phyloP scores from a whole-genome alignment of 2,113 vertebrate genomes.

The Seriola dumerili region DNA sequence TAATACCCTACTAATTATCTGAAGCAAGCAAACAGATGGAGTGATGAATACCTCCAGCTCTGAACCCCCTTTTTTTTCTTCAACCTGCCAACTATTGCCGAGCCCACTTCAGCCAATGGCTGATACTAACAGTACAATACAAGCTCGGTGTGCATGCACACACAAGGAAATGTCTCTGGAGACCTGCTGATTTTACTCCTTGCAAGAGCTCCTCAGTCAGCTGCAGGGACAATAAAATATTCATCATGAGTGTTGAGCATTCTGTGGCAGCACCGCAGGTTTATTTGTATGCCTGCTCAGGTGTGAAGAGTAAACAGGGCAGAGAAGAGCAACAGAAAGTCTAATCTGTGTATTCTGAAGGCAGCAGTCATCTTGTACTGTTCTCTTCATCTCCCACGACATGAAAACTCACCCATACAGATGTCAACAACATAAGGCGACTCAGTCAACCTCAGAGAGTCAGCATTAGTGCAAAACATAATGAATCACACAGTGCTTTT shows the following conservation, averaged over 20 bases:
- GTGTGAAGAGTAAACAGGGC: conserved; percentile 74
- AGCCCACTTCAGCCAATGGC: conserved; percentile 39
- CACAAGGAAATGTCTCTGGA: conserved; percentile 40
- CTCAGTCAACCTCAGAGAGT: conserved; percentile 17
- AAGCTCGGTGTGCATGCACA: conserved; percentile 6
- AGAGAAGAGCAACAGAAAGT: conserved; percentile 54
- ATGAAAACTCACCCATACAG: conserved; percentile 47
- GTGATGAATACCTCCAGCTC: conserved; percentile 30
- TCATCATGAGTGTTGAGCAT: conserved; percentile 70
- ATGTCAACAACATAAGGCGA: conserved; percentile 23
- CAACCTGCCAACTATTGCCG: conserved; percentile 52
- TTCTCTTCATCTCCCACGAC: conserved; percentile 47
- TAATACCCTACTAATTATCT: conserved; percentile 61
- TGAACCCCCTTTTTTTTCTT: conserved; percentile 26
- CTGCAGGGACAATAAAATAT: conserved; percentile 77
- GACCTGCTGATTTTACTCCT: conserved; percentile 70
- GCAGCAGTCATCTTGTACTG: conserved; percentile 49
- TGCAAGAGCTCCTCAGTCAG: conserved; percentile 66
- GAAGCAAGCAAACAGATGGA: conserved; percentile 62
- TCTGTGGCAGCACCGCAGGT: conserved; percentile 58
- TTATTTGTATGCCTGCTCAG: conserved; percentile 77
- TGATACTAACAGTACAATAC: conserved; percentile 38
- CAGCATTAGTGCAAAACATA: neutral
- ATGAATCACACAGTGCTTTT: conserved; percentile 1
- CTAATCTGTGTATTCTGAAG: conserved; percentile 69